Base-by-base conservation (phyloP, 1,140 invertebrate species). In the Mya arenaria region DNA sequence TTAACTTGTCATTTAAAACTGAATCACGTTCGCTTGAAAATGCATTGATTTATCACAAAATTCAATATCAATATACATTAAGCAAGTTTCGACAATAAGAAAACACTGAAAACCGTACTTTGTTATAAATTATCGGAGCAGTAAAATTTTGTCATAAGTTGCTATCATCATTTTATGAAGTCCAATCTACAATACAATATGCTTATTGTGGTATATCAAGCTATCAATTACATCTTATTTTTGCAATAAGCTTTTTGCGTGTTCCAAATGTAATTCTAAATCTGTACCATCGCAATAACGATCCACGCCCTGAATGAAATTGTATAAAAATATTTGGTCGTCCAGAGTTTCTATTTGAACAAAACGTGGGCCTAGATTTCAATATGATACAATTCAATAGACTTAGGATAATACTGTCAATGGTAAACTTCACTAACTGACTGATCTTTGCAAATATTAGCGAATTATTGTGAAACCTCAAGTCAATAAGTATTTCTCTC, bases 191-290 rank as follows among this genome's bases (percentile, higher is more conserved):
- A 52, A 17, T 52, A 52, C 48, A 52, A 52, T 52, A 52, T 23
- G 17, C 19, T 23, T 52, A 52, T 52, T 52, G 48, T 52, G 48
- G 19, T 23, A 52, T 52, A 17, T 52, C 17, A 8, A 75, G 36
- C n/a, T 75, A 75, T 75, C 73, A 75, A 75, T 75, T 75, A 75
- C 73, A 75, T 75, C 58, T 44, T 48, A 63, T 75, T 62, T 19
- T 65, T 23, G 23, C 48, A 63, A 34, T 19, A 63, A 63, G 37
- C 56, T 63, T 23, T 19, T 32, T n/a, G 41, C 34, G 15, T 63
- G 56, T 48, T 75, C 60, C n/a, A 52, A 30, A 62, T 37, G 62
- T 28, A 62, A 52, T 58, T 63, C 36, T 62, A 39, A 72, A 56
- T 72, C n/a, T 56, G 28, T 56, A 75, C 62, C n/a, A 19, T 30